Evolutionary conservation across 1,140 invertebrate species (phyloP), one percentile per base, ranked within the genome.

Genomic region (Zaprionus taronus): DNA sequence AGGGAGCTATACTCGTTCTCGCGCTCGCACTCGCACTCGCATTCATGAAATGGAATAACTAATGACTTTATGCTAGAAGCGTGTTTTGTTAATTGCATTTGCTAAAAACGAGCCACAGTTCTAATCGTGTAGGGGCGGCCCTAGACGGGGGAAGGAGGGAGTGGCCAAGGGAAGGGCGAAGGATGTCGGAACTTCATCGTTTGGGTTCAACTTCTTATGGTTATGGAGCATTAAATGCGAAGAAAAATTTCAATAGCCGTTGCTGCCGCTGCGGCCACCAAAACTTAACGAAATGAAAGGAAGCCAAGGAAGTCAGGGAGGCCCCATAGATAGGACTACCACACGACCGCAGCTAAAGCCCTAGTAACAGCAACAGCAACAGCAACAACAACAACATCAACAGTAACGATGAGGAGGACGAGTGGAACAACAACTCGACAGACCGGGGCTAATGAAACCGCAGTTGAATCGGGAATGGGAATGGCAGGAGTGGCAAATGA

Each of bases 61-160:
- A 89, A 89, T 89, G 84, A 89, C 85, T 89, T 89, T 90, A 90
- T 89, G 84, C 84, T 89, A 76, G 85, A 80, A 89, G 84, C 84
- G 84, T 90, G 84, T 89, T 89, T 89, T 89, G 84, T 89, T 89
- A 89, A 89, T 89, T 89, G 84, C 85, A 89, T 89, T 89, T 89
- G 84, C 80, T 78, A 80, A 83, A 83, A 84, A 81, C 75, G 60
- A 84, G 65, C 69, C 67, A 71, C 58, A 72, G 73, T 61, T 61
- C 68, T 49, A 66, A 64, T 73, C 38, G 61, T 20, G 12, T 51
- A 64, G 49, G 34, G 17, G 4, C 28, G 9, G n/a, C 22, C 15
- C 31, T 17, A 38, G 41, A 12, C 26, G 41, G 5, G 38, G 15
- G 5, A 5, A 17, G 6, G 15, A 2, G 41, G 41, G 6, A 7